Evolutionary conservation across 1,140 invertebrate species (phyloP).

Genomic region (Teleopsis dalmanni): DNA sequence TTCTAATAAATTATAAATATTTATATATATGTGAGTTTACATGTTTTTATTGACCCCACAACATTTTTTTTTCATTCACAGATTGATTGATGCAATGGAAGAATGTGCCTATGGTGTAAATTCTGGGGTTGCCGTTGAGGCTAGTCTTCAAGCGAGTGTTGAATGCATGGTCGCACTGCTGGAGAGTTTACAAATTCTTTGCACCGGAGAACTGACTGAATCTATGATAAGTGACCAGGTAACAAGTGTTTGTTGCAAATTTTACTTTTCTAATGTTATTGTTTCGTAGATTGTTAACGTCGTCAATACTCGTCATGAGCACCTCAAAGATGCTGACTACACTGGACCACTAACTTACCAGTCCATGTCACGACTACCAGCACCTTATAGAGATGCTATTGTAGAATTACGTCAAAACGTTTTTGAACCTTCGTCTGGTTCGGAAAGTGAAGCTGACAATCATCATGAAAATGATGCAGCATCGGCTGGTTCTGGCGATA

Average conservation of each 20-base stretch:
- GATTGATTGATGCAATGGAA: slow-evolving; percentile 85
- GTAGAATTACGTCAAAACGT: slow-evolving; percentile 50
- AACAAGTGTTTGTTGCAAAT: background rate
- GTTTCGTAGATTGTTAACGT: slow-evolving; percentile 47
- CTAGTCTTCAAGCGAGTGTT: slow-evolving; percentile 69
- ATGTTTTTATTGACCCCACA: background rate
- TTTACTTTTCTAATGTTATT: background rate
- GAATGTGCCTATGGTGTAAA: slow-evolving; percentile 59
- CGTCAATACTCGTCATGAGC: slow-evolving; percentile 64
- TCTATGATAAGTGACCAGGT: slow-evolving; percentile 41
- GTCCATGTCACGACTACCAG: slow-evolving; percentile 70
- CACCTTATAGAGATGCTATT: slow-evolving; percentile 60
- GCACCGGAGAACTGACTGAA: slow-evolving; percentile 60
- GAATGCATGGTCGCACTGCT: slow-evolving; percentile 78
- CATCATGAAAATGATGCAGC: slow-evolving; percentile 44
- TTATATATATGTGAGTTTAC: background rate
- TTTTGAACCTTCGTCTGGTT: slow-evolving; percentile 50
- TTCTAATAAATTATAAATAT: background rate
- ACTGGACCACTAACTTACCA: slow-evolving; percentile 76
- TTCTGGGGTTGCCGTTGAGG: slow-evolving; percentile 58
- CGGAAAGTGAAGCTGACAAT: slow-evolving; percentile 49
- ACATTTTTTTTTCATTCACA: slow-evolving; percentile 30
- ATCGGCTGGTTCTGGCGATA: slow-evolving; percentile 61
- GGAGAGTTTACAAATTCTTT: slow-evolving; percentile 72
- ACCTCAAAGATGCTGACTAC: slow-evolving; percentile 73